Evolutionary conservation across 2,113 vertebrate species (phyloP), one percentile per base, ranked within the genome.

Genomic region (Nyctereutes procyonoides): DNA sequence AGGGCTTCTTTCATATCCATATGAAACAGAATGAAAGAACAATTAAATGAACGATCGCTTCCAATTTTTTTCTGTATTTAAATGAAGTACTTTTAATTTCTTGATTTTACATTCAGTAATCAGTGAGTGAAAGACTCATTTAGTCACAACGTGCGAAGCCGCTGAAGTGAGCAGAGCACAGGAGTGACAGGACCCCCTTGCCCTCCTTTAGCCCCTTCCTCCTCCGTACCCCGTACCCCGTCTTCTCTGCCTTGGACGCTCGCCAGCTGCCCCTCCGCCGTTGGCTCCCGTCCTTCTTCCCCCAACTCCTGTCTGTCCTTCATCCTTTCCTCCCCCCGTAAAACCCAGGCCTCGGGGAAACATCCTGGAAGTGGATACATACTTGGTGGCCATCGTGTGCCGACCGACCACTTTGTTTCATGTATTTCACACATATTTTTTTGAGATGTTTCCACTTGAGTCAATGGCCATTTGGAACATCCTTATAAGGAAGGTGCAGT

Each of bases 31-130:
- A 96, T 77, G 60, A 32, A 93, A 86, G 16, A 87, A 4, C 30
- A 90, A 58, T 90, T 58, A 87, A 96, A 84, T 92, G 71, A 92
- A 95, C 48, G 79, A 94, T 84, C 74, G 30, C 10, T 93, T 96
- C 51, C 17, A 67, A 20, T 89, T 63, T 63, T 97, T 93, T 60
- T 83, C 73, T 90, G 60, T 92, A 77, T 97, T 90, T 97, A 83
- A 97, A 79, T 92, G 32, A 81, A 96, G 15, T 83, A 62, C 65
- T 63, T 96, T 79, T 79, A 88, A 74, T 85, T 93, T 60, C 16
- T 81, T 90, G 69, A 90, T 71, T 84, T 96, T 76, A 77, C 5
- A 53, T 73, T 95, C 38, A 90, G 3, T 60, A 74, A 90, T 82
- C 11, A 77, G 48, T 3, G 24, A 77, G 58, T 71, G 2, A 69